Conservation (phyloP, 2,113 vertebrate genomes). For the Micromys minutus region DNA sequence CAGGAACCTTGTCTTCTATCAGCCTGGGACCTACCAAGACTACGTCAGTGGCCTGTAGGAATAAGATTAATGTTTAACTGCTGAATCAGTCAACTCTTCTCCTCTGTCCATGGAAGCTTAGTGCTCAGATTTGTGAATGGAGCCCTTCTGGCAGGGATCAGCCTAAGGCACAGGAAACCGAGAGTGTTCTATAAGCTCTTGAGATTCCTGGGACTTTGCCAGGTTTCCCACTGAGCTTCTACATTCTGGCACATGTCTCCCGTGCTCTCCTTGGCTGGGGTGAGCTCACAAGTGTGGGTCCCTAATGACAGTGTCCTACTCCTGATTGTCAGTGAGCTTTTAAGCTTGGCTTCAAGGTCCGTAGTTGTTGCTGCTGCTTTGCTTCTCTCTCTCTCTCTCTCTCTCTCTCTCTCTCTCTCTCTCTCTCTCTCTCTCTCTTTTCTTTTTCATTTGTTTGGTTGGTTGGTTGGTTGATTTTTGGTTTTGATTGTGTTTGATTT, state of each 20-base stretch:
- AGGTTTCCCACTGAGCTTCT: background rate
- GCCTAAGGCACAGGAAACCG: background rate
- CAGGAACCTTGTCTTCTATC: background rate
- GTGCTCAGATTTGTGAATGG: background rate
- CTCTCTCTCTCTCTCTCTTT: too few species aligned
- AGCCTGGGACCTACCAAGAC: background rate
- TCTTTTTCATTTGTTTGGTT: too few species aligned
- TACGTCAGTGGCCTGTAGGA: background rate
- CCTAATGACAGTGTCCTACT: background rate
- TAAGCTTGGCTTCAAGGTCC: background rate
- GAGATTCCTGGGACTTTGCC: background rate
- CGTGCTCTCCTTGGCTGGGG: background rate
- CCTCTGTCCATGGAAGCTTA: background rate
- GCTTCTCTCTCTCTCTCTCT: background rate
- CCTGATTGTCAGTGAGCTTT: background rate
- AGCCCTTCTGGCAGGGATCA: background rate
- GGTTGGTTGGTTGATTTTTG: too few species aligned
- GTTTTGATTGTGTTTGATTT: background rate
- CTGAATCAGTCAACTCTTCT: background rate
- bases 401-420: too few species aligned
- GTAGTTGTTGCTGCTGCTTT: background rate
- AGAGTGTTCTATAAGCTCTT: background rate
- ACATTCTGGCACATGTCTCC: background rate
- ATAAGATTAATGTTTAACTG: background rate
- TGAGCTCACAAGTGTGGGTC: background rate